Base-by-base conservation (phyloP, 2,797 vertebrate genomes). In the Hypotaenidia okinawae region DNA sequence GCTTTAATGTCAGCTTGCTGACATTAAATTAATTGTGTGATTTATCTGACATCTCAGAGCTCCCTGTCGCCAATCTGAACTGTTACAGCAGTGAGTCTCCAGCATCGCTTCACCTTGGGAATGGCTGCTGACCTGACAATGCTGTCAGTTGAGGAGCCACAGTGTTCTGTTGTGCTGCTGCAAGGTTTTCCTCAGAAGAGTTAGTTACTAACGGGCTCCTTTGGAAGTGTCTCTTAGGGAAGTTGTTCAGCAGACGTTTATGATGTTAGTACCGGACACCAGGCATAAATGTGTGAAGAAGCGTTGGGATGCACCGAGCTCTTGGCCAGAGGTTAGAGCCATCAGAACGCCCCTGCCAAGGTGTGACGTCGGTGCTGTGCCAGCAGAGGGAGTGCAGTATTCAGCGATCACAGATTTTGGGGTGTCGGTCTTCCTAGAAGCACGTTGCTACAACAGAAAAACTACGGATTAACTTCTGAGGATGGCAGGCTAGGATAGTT, bases 301-400 rank as follows among this genome's bases (percentile, higher is more conserved):
- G 14, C 15, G 13, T 28, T 69, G 35, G 58, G 5, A 8, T 16
- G 24, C n/a, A 11, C 9, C 43, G 16, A 68, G 35, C 52, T 77
- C 62, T 84, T 70, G 12, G 37, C 24, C 33, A 7, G 57, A 75
- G 13, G 25, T 41, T 3, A 61, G 43, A 32, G 58, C 67, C 3
- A 13, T n/a, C 19, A 22, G 49, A 33, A 54, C 9, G 30, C 22
- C 10, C 86, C 22, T 84, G 39, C 49, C 49, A 5, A 57, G 72
- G 19, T 96, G 93, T 94, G 78, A 78, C 72, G 59, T 72, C 92
- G 25, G 70, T 52, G 45, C 47, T 81, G 35, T 70, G 80, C 97
- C 98, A 97, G 97, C 92, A 98, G 97, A 95, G 97, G 97, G 97
- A 97, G 97, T 88, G 87, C 96, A 79, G 12, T 84, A n/a, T 93